Conservation (phyloP, 2,888 invertebrate genomes). For the Papilio elwesi region DNA sequence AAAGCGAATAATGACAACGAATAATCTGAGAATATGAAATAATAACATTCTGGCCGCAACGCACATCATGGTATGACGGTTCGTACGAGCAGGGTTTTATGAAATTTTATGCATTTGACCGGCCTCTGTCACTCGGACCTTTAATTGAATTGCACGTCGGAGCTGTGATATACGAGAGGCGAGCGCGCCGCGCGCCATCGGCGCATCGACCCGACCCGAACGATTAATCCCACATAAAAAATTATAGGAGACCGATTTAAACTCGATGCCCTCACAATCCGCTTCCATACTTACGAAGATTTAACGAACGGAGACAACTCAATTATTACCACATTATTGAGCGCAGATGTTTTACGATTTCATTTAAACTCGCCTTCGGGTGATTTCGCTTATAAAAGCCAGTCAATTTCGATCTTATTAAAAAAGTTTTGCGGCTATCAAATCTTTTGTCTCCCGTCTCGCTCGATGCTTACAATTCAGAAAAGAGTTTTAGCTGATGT, state of each 20-base stretch:
- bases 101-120: slow-evolving; percentile 56
- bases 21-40: slow-evolving; percentile 36
- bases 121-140: slow-evolving; percentile 64
- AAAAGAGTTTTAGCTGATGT: slow-evolving; percentile 57
- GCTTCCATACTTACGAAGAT: slow-evolving; percentile 47
- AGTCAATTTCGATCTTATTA: slow-evolving; percentile 58
- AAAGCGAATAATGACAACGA: neutral
- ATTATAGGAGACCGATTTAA: slow-evolving; percentile 67
- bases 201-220: slow-evolving; percentile 57
- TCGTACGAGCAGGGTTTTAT: slow-evolving; percentile 44
- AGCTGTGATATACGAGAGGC: slow-evolving; percentile 68
- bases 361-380: slow-evolving; percentile 65
- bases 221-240: slow-evolving; percentile 76
- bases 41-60: slow-evolving; percentile 48
- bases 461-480: slow-evolving; percentile 47
- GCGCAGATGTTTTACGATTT: slow-evolving; percentile 64
- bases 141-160: slow-evolving; percentile 77
- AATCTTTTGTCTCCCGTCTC: slow-evolving; percentile 40
- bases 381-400: slow-evolving; percentile 48
- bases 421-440: slow-evolving; percentile 49
- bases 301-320: slow-evolving; percentile 46
- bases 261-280: slow-evolving; percentile 67
- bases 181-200: slow-evolving; percentile 47
- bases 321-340: slow-evolving; percentile 47
- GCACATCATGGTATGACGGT: slow-evolving; percentile 46